These are phyloP conservation scores for Leptodactylus fuscus DNA, from an alignment of 2,113 vertebrate genomes.

Conservation along the genomic window DNA sequence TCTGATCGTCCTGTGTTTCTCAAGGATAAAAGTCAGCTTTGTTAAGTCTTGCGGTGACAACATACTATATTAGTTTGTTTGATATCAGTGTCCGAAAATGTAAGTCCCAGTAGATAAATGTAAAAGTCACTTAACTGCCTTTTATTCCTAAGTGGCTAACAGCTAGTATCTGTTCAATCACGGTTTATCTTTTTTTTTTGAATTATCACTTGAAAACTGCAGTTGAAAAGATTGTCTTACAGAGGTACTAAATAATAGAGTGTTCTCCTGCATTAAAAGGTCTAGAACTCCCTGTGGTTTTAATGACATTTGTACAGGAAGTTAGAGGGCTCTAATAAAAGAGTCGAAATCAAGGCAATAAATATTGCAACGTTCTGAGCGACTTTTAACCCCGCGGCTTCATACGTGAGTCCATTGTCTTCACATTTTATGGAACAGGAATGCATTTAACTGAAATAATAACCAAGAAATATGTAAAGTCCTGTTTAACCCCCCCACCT, in stretches of 20 bases:
- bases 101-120: conserved; percentile 62
- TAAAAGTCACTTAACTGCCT: conserved; percentile 67
- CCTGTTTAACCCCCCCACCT: neutral
- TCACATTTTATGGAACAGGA: neutral
- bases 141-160: conserved; percentile 64
- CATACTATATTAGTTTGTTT: conserved; percentile 58
- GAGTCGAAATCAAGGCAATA: conserved; percentile 53
- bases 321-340: conserved; percentile 63
- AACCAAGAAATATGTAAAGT: neutral
- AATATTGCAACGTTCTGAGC: conserved; percentile 56
- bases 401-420: conserved; percentile 26
- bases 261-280: conserved; percentile 65
- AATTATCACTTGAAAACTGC: conserved; percentile 69
- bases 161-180: conserved; percentile 65
- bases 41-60: conserved; percentile 45
- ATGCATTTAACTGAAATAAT: neutral
- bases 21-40: conserved; percentile 44
- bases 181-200: conserved; percentile 63
- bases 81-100: conserved; percentile 62
- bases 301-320: conserved; percentile 73
- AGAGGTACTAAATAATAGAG: conserved; percentile 71
- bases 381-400: conserved; percentile 48
- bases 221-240: conserved; percentile 73
- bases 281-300: conserved; percentile 67
- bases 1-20: neutral